phyloP scores from a whole-genome alignment of 2,888 invertebrate genomes.

The Alloscopus bannaensis region DNA sequence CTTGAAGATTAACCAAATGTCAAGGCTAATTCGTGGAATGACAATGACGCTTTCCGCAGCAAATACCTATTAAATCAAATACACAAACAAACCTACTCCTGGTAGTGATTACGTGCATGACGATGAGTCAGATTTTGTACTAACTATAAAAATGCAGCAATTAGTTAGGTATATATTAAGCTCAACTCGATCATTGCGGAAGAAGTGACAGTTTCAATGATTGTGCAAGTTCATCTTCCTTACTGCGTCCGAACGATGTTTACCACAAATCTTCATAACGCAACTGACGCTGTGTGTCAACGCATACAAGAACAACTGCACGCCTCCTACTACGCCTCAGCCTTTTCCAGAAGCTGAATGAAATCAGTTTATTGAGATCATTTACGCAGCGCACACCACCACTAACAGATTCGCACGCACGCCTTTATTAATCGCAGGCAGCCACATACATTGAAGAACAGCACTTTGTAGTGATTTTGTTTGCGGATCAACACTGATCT shows the following conservation, averaged over 20 bases:
- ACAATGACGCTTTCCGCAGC: background rate
- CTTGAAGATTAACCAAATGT: conserved; percentile 35
- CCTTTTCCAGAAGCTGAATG: background rate
- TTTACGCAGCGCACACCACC: background rate
- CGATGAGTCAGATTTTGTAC: background rate
- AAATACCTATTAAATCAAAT: background rate
- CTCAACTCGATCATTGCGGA: conserved; percentile 30
- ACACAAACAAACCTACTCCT: background rate
- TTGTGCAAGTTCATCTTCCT: too few relatives aligned
- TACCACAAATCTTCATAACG: too few relatives aligned
- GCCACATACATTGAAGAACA: background rate
- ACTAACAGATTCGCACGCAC: background rate
- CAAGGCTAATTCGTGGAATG: conserved; percentile 17
- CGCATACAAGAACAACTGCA: too few relatives aligned
- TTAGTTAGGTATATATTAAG: conserved; percentile 17
- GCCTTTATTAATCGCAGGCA: background rate
- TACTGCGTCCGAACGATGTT: too few relatives aligned
- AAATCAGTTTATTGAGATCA: background rate
- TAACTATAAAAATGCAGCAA: background rate
- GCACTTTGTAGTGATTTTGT: background rate
- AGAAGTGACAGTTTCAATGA: too few relatives aligned
- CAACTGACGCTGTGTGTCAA: too few relatives aligned
- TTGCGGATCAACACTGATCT: background rate
- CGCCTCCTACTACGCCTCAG: background rate
- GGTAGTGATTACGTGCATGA: background rate